Evolutionary conservation across 2,888 invertebrate genomes (phyloP).

Genomic region (Trichopria drosophilae): DNA sequence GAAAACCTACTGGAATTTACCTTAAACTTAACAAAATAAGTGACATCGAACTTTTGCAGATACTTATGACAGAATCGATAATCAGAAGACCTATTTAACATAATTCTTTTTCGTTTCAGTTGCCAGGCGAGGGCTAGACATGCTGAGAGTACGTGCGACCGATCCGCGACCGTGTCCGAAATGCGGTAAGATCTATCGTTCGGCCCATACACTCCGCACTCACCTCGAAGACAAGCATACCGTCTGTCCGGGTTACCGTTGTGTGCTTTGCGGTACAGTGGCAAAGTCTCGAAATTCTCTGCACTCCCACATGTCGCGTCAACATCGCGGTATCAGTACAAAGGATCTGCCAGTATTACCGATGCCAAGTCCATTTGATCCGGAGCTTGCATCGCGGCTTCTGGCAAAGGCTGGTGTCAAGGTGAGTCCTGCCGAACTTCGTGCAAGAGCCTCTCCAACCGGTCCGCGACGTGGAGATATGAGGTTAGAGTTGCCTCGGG

Average conservation of each 20-base stretch:
- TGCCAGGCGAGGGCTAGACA: slow-evolving; percentile 79
- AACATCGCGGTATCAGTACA: slow-evolving; percentile 90
- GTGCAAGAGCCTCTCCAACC: slow-evolving; percentile 84
- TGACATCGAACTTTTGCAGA: too few species aligned
- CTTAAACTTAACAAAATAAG: too few species aligned
- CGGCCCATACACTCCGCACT: slow-evolving; percentile 87
- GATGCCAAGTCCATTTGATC: slow-evolving; percentile 91
- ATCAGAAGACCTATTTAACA: too few species aligned
- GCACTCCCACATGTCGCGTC: slow-evolving; percentile 92
- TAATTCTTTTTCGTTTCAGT: slow-evolving; percentile 61
- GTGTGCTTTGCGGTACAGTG: slow-evolving; percentile 89
- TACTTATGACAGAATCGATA: too few species aligned
- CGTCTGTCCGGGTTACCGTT: slow-evolving; percentile 88
- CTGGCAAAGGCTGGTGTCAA: slow-evolving; percentile 87
- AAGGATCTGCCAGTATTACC: slow-evolving; percentile 90
- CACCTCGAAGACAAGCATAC: slow-evolving; percentile 93
- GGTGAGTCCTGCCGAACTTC: slow-evolving; percentile 79
- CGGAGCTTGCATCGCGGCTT: slow-evolving; percentile 78
- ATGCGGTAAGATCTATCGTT: slow-evolving; percentile 89
- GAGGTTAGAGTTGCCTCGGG: slow-evolving; percentile 75
- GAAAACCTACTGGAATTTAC: too few species aligned
- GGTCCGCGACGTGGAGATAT: slow-evolving; percentile 77
- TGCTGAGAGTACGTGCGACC: slow-evolving; percentile 85
- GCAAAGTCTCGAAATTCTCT: slow-evolving; percentile 90
- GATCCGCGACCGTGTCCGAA: slow-evolving; percentile 91